Percentiles rank a stretch among this genome's conserved stretches.
These are phyloP conservation scores for Sitta europaea DNA, from an alignment of 2,113 vertebrate genomes.

Conservation along the genomic window DNA sequence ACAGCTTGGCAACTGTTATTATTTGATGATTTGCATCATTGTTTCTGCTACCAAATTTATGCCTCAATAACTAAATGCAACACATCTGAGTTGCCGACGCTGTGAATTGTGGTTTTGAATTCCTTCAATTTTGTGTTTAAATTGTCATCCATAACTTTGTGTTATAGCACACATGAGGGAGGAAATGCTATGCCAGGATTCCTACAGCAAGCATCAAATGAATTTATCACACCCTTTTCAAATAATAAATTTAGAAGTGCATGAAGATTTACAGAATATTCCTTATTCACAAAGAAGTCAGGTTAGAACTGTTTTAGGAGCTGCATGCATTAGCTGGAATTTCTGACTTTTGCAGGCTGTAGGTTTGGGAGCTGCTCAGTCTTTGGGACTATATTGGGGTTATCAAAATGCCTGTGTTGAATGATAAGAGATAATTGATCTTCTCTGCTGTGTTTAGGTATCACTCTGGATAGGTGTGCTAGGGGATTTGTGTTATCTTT, in stretches of 20 bases:
- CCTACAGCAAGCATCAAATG: constrained; percentile 1
- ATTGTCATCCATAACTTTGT: constrained; percentile 20
- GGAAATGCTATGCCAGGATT: not conserved
- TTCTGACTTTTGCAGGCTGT: not conserved
- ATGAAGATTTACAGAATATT: not conserved
- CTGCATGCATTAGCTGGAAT: not conserved
- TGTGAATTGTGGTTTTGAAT: not conserved
- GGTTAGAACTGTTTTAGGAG: not conserved
- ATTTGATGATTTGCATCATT: not conserved
- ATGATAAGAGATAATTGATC: not conserved
- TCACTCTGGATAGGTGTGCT: not conserved
- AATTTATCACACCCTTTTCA: not conserved
- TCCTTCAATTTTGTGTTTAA: constrained; percentile 1
- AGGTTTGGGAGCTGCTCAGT: not conserved
- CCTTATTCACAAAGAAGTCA: not conserved
- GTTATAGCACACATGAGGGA: not conserved
- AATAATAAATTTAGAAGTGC: not conserved
- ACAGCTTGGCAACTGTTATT: not conserved
- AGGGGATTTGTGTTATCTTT: not conserved
- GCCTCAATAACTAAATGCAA: not conserved
- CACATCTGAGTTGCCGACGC: not conserved
- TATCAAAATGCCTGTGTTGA: not conserved
- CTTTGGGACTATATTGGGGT: not conserved
- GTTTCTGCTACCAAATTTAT: not conserved
- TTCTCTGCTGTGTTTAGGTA: not conserved